A percentile compares a stretch with the other conserved stretches of the same genome.
phyloP scores from a whole-genome alignment of 1,140 invertebrate genomes.

The Dinothrombium tinctorium region DNA sequence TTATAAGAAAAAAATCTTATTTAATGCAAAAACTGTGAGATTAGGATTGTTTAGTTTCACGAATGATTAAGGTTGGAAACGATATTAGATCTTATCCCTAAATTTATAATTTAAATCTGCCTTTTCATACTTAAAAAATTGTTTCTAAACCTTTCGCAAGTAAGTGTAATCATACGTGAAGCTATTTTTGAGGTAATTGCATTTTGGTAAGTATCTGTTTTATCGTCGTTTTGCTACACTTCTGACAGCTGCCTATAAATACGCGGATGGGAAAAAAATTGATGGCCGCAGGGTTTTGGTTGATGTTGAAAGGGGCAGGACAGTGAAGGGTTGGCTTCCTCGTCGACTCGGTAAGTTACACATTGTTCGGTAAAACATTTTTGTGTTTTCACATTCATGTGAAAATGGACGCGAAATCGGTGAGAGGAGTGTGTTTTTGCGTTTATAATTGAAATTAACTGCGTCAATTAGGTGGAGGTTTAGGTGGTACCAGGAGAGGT shows the following conservation, averaged over 20 bases:
- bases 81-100: too few species aligned
- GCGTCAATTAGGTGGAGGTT: slow-evolving; percentile 44
- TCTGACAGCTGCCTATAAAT: slow-evolving; percentile 84
- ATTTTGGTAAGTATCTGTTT: slow-evolving; percentile 14
- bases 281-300: slow-evolving; percentile 92
- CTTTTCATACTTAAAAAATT: too few species aligned
- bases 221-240: slow-evolving; percentile 4
- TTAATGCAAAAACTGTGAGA: too few species aligned
- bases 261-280: slow-evolving; percentile 99
- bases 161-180: too few species aligned
- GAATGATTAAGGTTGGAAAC: too few species aligned
- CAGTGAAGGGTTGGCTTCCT: slow-evolving; percentile 90
- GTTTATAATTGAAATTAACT: slow-evolving; percentile 7
- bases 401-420: not conserved
- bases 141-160: too few species aligned
- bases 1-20: too few species aligned
- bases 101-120: too few species aligned
- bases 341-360: slow-evolving; percentile 53
- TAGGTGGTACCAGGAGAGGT: slow-evolving; percentile 41
- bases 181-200: too few species aligned
- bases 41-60: too few species aligned
- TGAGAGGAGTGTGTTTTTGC: too few species aligned
- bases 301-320: slow-evolving; percentile 89
- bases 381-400: not conserved
- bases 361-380: not conserved